These are phyloP conservation scores for Dendrocopos noguchii DNA, from an alignment of 2,113 vertebrate species.

Conservation along the genomic window DNA sequence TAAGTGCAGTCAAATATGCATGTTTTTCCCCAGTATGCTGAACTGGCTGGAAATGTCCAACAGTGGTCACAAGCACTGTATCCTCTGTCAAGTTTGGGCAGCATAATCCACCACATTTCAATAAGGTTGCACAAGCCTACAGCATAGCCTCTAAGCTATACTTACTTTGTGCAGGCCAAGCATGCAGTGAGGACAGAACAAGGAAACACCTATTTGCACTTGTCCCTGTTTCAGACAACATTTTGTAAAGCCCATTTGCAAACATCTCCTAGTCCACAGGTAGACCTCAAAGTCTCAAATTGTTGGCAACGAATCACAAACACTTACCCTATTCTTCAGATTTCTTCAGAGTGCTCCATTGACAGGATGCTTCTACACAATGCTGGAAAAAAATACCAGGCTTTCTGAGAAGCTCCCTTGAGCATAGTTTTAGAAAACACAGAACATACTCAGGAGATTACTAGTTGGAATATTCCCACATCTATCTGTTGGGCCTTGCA, in stretches of 20 bases:
- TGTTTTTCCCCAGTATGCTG: not conserved
- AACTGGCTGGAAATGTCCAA: not conserved
- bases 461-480: not conserved
- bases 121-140: not conserved
- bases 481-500: not conserved
- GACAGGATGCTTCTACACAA: not conserved
- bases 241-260: not conserved
- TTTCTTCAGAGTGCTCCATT: not conserved
- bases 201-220: not conserved
- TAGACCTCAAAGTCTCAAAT: not conserved
- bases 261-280: not conserved
- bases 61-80: not conserved
- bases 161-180: not conserved
- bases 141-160: not conserved
- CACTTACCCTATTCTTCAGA: not conserved
- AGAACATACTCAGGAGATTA: not conserved
- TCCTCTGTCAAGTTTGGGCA: not conserved
- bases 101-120: not conserved
- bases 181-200: not conserved
- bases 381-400: not conserved
- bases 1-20: not conserved
- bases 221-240: not conserved
- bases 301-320: not conserved
- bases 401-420: not conserved
- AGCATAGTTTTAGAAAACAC: not conserved